phyloP scores from a whole-genome alignment of 1,140 invertebrate species.

The Zaprionus lachaisei region DNA sequence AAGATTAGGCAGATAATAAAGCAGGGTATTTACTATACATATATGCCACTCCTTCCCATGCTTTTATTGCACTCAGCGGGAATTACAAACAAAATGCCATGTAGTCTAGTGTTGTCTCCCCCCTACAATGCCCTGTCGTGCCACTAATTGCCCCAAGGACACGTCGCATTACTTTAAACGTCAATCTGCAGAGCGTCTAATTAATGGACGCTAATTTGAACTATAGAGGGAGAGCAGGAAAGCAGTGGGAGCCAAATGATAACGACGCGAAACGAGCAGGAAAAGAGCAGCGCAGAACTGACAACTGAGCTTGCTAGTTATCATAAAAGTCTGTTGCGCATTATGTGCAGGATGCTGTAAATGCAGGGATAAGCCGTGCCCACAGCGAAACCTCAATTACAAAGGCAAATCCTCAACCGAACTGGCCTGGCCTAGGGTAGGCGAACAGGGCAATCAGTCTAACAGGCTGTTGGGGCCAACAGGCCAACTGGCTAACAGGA shows the following conservation, averaged over 20 bases:
- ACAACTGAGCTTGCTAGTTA: conserved; percentile 25
- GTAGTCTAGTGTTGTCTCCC: not conserved
- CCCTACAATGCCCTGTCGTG: not conserved
- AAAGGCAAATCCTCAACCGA: conserved; percentile 30
- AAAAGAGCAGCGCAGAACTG: not conserved
- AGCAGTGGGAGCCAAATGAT: no score
- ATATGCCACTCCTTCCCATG: not conserved
- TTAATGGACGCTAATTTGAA: conserved; percentile 77
- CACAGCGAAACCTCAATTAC: conserved; percentile 39
- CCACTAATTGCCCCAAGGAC: conserved; percentile 46
- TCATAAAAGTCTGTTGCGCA: conserved; percentile 63
- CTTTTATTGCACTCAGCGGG: not conserved
- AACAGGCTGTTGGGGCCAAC: conserved; percentile 48
- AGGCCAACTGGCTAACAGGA: conserved; percentile 44
- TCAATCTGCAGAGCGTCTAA: conserved; percentile 73
- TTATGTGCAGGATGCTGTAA: conserved; percentile 48
- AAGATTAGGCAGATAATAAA: not conserved
- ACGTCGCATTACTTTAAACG: conserved; percentile 62
- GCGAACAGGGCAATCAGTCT: conserved; percentile 50
- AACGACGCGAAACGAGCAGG: conserved; percentile 16
- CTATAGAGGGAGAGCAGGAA: conserved; percentile 19
- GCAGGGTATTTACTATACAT: not conserved
- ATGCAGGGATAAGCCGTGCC: conserved; percentile 36
- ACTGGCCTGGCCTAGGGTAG: not conserved
- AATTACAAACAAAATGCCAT: not conserved